Base-by-base conservation (phyloP, 2,797 vertebrate genomes). In the Sebastes paucispinis region DNA sequence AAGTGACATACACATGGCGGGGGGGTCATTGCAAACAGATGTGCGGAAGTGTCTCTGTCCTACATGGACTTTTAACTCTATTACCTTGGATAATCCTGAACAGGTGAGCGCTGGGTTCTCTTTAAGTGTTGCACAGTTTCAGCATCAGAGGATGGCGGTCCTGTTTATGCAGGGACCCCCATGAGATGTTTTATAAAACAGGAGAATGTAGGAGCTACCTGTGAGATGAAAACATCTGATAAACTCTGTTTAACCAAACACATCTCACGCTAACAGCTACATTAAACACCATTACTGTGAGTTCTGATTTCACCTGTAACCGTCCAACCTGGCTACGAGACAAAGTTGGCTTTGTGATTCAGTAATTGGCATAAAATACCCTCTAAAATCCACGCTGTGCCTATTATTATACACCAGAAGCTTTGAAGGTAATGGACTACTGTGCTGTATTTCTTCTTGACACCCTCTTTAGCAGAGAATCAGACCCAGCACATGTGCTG, bases 21-120 rank as follows among this genome's bases (percentile, higher is more conserved):
- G 65, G 66, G 27, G 81, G 81, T 86, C 71, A 84, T 16, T 84
- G 80, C 64, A 77, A 90, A 82, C 87, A 91, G 88, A 90, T 90
- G 85, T 85, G 81, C 1, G 52, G 64, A 84, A 82, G 74, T 88
- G 76, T 81, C 78, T 82, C 79, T 87, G 54, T 80, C 77, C 52
- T 69, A 60, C 31, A 68, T 60, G 52, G 63, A 86, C 55, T 73
- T 83, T 77, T 72, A 83, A 75, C 74, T 88, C 74, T 39, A 36
- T 77, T 81, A 83, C 83, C 82, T 80, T 76, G 66, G 71, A 89
- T 86, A 93, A 91, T 91, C 55, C 76, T 65, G 32, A 92, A 74
- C 87, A 91, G 88, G 87, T 90, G 86, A 90, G 71, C 64, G 13
- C 29, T 39, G 16, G 63, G 32, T 80, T 76, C 60, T 77, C 47